phyloP scores from a whole-genome alignment of 2,888 invertebrate species.

The Drosophila nr. medialis region DNA sequence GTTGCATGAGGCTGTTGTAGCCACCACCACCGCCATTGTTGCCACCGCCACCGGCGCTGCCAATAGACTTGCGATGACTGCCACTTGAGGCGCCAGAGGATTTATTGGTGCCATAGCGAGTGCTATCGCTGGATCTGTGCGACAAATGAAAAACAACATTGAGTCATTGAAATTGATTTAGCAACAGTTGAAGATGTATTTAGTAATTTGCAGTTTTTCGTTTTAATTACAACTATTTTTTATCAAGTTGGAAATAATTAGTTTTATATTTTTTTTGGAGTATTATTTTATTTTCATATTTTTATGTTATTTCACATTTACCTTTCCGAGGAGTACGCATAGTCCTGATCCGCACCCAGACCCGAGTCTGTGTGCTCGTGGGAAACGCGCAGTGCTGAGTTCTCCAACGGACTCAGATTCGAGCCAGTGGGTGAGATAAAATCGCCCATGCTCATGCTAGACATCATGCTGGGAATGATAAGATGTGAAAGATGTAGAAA shows the following conservation, averaged over 20 bases:
- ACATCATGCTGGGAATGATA: slow-evolving; percentile 83
- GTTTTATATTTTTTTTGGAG: no score
- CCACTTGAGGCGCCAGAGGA: slow-evolving; percentile 85
- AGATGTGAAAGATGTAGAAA: neutral
- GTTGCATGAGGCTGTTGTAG: slow-evolving; percentile 83
- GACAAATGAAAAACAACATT: neutral
- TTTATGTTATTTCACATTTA: slow-evolving; percentile 63
- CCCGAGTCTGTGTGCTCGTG: slow-evolving; percentile 92
- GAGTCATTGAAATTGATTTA: neutral
- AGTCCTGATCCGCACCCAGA: slow-evolving; percentile 91
- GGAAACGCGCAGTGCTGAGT: slow-evolving; percentile 86
- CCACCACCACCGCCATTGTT: slow-evolving; percentile 62
- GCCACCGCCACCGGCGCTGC: slow-evolving; percentile 72
- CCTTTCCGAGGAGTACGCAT: slow-evolving; percentile 90
- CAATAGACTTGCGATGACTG: slow-evolving; percentile 84
- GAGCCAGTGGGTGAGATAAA: slow-evolving; percentile 85
- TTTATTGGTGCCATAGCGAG: slow-evolving; percentile 86
- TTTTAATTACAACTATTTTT: neutral
- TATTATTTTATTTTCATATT: no score
- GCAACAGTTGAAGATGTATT: neutral
- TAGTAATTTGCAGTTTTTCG: neutral
- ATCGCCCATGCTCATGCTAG: slow-evolving; percentile 85
- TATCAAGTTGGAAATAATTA: neutral
- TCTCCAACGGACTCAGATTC: slow-evolving; percentile 84
- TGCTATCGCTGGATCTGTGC: slow-evolving; percentile 87